Evolutionary conservation across 2,888 invertebrate species (phyloP).

Genomic region (Macaria liturata): DNA sequence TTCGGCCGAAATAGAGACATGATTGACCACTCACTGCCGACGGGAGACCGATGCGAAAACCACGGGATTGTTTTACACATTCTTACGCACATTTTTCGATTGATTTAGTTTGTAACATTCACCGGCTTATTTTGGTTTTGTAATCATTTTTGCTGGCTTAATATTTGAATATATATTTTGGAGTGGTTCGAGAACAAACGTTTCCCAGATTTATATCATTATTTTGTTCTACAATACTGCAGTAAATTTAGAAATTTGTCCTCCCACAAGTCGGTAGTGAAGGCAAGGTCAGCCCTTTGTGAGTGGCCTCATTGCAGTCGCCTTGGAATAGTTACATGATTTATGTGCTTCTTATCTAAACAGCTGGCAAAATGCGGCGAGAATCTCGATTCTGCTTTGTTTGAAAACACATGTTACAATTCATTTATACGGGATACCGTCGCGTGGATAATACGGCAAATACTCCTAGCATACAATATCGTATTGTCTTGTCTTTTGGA

Average conservation of each 20-base stretch:
- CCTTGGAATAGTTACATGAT: conserved; percentile 81
- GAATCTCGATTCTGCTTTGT: conserved; percentile 47
- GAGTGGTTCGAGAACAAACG: not conserved
- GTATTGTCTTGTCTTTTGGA: conserved; percentile 12
- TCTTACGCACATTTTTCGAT: too few species aligned
- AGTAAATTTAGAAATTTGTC: conserved; percentile 48
- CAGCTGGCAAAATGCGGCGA: conserved; percentile 54
- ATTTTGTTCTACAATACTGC: conserved; percentile 7
- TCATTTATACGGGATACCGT: conserved; percentile 16
- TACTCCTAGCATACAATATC: conserved; percentile 7
- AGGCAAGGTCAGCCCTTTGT: conserved; percentile 77
- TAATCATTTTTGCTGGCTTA: not conserved
- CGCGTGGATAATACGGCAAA: conserved; percentile 12
- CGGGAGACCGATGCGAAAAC: conserved; percentile 63
- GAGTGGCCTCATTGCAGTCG: conserved; percentile 75
- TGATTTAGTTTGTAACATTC: too few species aligned
- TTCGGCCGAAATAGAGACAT: conserved; percentile 56
- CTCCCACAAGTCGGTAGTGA: conserved; percentile 64
- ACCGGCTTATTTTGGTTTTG: too few species aligned
- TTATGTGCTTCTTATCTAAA: conserved; percentile 68
- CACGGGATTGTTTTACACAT: conserved; percentile 33
- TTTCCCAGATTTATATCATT: conserved; percentile 11
- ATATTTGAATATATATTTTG: too few species aligned
- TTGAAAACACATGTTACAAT: conserved; percentile 40
- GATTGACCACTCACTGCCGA: conserved; percentile 73